Conservation (phyloP, 2,113 vertebrate species). For the Aphyosemion australe region DNA sequence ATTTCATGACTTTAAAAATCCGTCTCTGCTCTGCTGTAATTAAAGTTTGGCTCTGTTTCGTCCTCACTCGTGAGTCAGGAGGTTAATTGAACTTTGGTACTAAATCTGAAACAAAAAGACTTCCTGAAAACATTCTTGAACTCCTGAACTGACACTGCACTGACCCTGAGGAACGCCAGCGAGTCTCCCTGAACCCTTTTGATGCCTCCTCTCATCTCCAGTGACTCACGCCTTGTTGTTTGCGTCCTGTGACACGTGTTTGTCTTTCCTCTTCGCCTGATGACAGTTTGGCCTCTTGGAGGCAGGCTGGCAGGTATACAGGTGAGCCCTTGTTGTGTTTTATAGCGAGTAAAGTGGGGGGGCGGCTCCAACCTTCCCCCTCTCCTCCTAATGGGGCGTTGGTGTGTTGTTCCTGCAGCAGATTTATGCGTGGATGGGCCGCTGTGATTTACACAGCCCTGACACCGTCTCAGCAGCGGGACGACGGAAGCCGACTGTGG, state of each 20-base stretch:
- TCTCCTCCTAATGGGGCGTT: slow-evolving; percentile 73
- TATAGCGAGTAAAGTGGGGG: slow-evolving; percentile 71
- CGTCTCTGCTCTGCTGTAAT: slow-evolving; percentile 59
- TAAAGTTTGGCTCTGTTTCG: slow-evolving; percentile 49
- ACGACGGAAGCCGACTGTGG: slow-evolving; percentile 72
- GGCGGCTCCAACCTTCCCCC: slow-evolving; percentile 74
- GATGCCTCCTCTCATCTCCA: slow-evolving; percentile 48
- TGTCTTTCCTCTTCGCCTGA: slow-evolving; percentile 51
- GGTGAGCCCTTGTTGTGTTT: slow-evolving; percentile 75
- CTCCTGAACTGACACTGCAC: slow-evolving; percentile 71
- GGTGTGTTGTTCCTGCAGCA: slow-evolving; percentile 74
- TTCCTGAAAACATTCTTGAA: slow-evolving; percentile 75
- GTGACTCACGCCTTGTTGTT: slow-evolving; percentile 59
- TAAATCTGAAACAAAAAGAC: slow-evolving; percentile 71
- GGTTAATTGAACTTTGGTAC: slow-evolving; percentile 68
- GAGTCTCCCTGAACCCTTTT: slow-evolving; percentile 62
- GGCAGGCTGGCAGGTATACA: slow-evolving; percentile 45
- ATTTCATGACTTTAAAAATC: slow-evolving; percentile 54
- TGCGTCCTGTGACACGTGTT: slow-evolving; percentile 66
- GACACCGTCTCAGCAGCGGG: slow-evolving; percentile 68
- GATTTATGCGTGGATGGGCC: slow-evolving; percentile 76
- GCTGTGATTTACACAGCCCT: slow-evolving; percentile 70
- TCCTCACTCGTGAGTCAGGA: slow-evolving; percentile 52
- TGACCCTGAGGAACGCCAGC: slow-evolving; percentile 65
- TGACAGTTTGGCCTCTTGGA: slow-evolving; percentile 50